Percentiles rank a stretch among this genome's conserved stretches.
These are phyloP conservation scores for Helicorthomorpha holstii DNA, from an alignment of 1,140 invertebrate species.

Conservation along the genomic window DNA sequence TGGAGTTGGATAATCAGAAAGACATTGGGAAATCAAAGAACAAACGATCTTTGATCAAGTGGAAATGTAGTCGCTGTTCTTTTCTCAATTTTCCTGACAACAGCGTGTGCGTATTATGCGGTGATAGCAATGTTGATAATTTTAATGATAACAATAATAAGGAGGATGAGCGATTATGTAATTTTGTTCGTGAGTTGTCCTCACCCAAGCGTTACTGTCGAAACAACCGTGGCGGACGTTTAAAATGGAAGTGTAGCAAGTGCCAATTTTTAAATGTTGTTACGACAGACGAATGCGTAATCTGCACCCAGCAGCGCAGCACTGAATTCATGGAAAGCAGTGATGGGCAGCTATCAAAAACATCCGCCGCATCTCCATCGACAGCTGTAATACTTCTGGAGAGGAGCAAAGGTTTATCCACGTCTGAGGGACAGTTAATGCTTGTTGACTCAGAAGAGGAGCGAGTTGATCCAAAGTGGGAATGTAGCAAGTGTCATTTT, in stretches of 20 bases:
- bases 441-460: not conserved
- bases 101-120: slow-evolving; percentile 17
- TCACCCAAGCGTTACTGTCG: not conserved
- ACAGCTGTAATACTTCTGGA: not conserved
- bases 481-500: slow-evolving; percentile 19
- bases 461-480: slow-evolving; percentile 15
- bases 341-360: not conserved
- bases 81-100: slow-evolving; percentile 16
- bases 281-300: slow-evolving; percentile 15
- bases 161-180: not conserved
- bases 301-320: slow-evolving; percentile 10
- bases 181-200: not conserved
- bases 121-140: not conserved
- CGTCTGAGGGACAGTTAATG: not conserved
- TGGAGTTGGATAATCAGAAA: not conserved
- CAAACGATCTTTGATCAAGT: slow-evolving; percentile 7
- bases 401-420: slow-evolving; percentile 9
- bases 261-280: slow-evolving; percentile 13
- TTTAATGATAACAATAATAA: not conserved
- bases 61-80: slow-evolving; percentile 15
- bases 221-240: too few relatives aligned
- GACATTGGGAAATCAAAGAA: not conserved
- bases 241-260: slow-evolving; percentile 11
- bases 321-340: not conserved
- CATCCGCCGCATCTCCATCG: not conserved